Conservation (phyloP, 2,113 vertebrate genomes). For the Dissostichus mawsoni region DNA sequence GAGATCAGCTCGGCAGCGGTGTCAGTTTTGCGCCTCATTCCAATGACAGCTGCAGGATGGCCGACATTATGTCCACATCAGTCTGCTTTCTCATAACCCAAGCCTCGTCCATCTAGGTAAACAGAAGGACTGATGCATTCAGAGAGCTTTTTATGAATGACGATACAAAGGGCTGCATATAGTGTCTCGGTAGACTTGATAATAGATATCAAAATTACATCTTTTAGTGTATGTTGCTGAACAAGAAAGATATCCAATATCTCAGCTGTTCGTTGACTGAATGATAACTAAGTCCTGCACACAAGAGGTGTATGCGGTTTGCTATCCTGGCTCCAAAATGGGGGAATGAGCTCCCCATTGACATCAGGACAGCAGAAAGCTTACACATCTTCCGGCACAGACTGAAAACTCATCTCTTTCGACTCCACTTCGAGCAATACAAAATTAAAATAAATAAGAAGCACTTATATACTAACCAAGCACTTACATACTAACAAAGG, state of each 20-base stretch:
- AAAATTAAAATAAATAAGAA: no score
- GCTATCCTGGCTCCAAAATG: no score
- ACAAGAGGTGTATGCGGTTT: no score
- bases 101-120: constrained; percentile 10
- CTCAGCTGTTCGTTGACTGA: background rate
- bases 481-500: no score
- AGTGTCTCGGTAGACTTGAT: constrained; percentile 1
- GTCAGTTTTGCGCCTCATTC: constrained; percentile 51
- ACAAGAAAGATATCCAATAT: background rate
- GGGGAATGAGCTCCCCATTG: no score
- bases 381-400: no score
- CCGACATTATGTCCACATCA: constrained; percentile 27
- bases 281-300: constrained; percentile 5
- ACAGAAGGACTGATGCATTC: constrained; percentile 1
- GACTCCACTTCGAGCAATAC: no score
- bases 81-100: constrained; percentile 16
- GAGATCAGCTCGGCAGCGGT: constrained; percentile 63
- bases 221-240: background rate
- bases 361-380: no score
- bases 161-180: background rate
- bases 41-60: constrained; percentile 63
- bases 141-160: constrained; percentile 7
- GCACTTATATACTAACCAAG: no score
- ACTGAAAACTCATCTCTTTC: no score
- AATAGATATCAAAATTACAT: background rate